Evolutionary conservation across 2,113 vertebrate genomes (phyloP).

Genomic region (Seriola dumerili): DNA sequence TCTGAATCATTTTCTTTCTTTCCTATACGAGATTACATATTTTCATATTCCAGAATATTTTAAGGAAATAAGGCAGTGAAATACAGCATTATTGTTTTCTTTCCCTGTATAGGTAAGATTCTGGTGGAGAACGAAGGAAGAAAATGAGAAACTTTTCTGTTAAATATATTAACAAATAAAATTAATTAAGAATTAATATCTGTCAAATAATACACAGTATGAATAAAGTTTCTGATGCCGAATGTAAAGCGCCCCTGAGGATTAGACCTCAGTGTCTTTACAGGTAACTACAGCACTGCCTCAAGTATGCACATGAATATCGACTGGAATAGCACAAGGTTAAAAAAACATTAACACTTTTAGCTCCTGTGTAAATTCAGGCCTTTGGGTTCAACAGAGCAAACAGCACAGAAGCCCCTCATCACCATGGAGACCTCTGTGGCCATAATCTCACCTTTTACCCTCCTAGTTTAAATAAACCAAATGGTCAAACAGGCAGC

Average conservation of each 20-base stretch:
- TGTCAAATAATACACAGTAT: too few species aligned
- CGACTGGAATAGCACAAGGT: not conserved
- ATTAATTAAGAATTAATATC: too few species aligned
- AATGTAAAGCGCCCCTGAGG: not conserved
- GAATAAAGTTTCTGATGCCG: too few species aligned
- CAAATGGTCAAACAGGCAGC: slow-evolving; percentile 28
- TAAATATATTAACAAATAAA: too few species aligned
- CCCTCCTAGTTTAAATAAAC: slow-evolving; percentile 35
- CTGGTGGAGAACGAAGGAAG: too few species aligned
- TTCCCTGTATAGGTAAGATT: too few species aligned
- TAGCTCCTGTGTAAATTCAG: slow-evolving; percentile 40
- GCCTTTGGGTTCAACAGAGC: slow-evolving; percentile 30
- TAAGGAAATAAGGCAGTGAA: too few species aligned
- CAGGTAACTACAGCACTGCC: not conserved
- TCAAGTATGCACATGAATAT: slow-evolving; percentile 3
- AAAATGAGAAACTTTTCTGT: too few species aligned
- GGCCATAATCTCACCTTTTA: slow-evolving; percentile 32
- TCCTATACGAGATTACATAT: too few species aligned
- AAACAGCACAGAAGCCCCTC: slow-evolving; percentile 38
- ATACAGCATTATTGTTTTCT: too few species aligned
- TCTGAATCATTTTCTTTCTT: too few species aligned
- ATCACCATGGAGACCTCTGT: slow-evolving; percentile 55
- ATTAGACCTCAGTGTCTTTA: not conserved
- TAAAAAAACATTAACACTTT: slow-evolving; percentile 13
- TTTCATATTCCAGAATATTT: too few species aligned